These are phyloP conservation scores for Solenopsis fugax DNA, from an alignment of 1,140 invertebrate species.

Conservation along the genomic window DNA sequence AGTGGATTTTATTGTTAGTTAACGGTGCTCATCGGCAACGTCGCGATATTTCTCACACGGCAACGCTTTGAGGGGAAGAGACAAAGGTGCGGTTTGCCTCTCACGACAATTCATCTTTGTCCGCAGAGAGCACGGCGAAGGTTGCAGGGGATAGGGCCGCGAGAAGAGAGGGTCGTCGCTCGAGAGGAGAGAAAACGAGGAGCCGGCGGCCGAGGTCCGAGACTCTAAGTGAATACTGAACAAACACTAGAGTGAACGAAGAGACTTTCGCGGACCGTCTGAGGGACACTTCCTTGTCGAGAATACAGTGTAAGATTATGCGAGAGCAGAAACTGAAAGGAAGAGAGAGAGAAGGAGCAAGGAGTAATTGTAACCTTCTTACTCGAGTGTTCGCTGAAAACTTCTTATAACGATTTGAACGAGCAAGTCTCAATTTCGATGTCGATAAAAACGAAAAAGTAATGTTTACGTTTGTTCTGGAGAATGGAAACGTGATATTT, in stretches of 20 bases:
- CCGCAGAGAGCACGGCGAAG: background rate
- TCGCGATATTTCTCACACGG: background rate
- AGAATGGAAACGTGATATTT: background rate
- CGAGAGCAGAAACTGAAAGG: slow-evolving; percentile 39
- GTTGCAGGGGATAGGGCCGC: background rate
- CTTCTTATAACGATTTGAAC: background rate
- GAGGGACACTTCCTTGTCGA: slow-evolving; percentile 35
- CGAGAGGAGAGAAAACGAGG: slow-evolving; percentile 59
- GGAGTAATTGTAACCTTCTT: background rate
- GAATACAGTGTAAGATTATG: slow-evolving; percentile 57
- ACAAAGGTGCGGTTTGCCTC: slow-evolving; percentile 9
- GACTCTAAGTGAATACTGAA: slow-evolving; percentile 73
- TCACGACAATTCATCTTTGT: slow-evolving; percentile 42
- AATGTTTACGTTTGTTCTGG: background rate
- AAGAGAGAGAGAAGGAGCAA: background rate
- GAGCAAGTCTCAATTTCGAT: background rate
- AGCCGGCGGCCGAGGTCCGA: slow-evolving; percentile 44
- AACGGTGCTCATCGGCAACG: background rate
- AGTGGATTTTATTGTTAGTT: background rate
- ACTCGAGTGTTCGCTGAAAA: background rate
- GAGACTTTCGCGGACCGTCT: slow-evolving; percentile 67
- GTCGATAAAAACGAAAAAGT: background rate
- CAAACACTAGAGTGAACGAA: slow-evolving; percentile 74
- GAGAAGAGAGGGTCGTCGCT: slow-evolving; percentile 31
- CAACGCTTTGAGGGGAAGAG: slow-evolving; percentile 37